Evolutionary conservation across 2,888 invertebrate genomes (phyloP), one percentile per base, ranked within the genome.

Genomic region (Pimpla rufipes): DNA sequence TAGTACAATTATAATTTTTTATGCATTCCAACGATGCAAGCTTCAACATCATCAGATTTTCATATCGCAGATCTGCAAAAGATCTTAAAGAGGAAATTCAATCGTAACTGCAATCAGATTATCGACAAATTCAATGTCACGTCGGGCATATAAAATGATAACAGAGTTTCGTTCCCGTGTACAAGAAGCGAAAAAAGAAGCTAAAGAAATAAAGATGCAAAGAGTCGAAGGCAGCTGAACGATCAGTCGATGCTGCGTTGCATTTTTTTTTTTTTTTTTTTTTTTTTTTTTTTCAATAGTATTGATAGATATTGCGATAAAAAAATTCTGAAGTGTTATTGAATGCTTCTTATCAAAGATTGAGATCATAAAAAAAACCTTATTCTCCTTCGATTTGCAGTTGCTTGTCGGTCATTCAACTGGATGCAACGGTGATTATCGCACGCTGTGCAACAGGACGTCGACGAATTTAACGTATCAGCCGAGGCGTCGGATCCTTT

Each of bases 401-500:
- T 52, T 59, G 59, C 37, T 37, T 21, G 21, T 52, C 62, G 77
- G 45, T 40, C 62, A 10, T 80, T 80, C 68, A 68, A 73, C 73
- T 40, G 64, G 10, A 47, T 55, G 7, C 57, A 11, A 50, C 50
- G 6, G 37, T 23, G 35, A 57, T 57, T 59, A 59, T n/a, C n/a
- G n/a, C 23, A 66, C 45, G 55, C 45, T 7, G 59, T 35, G 64
- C 23, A 18, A 52, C 35, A 16, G 40, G 68, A 55, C 47, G 68
- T 64, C 40, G 52, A 70, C 77, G 23, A 68, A 80, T 83, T 80
- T 18, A 73, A 74, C 62, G 57, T 37, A 73, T 73, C 55, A 64
- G 78, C 74, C 18, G 47, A 16, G 62, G 18, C 55, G 71, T 79
- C 68, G 78, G 66, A 37, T 74, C 66, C 78, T 84, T 84, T 78